Percentiles rank a stretch among this genome's conserved stretches.
phyloP scores from a whole-genome alignment of 1,140 invertebrate genomes.

The Grapholita molesta region DNA sequence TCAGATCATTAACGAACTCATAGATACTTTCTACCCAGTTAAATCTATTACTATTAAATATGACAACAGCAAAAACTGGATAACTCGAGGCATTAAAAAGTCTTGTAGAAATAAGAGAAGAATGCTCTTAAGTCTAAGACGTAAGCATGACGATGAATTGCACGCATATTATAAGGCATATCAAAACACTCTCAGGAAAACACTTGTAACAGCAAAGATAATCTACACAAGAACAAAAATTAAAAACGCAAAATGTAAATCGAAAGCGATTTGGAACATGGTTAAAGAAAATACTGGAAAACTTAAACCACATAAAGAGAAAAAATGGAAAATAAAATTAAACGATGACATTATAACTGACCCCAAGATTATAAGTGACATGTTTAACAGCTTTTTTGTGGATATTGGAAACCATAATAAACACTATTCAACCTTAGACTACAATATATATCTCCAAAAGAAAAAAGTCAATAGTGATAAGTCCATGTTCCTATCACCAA shows the following conservation, averaged over 20 bases:
- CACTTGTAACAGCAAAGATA: not conserved
- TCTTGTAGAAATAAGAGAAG: not conserved
- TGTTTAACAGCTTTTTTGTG: not conserved
- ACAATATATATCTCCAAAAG: not conserved
- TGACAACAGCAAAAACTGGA: not conserved
- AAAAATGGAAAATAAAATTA: not conserved
- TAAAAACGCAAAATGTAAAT: not conserved
- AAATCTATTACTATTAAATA: not conserved
- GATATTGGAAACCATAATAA: not conserved
- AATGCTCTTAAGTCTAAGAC: not conserved
- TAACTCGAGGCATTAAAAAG: conserved; percentile 11
- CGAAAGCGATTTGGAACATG: not conserved
- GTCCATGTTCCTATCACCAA: not conserved
- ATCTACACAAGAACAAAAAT: not conserved
- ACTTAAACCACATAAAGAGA: not conserved
- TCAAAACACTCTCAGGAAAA: not conserved
- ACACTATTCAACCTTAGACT: not conserved
- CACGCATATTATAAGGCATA: not conserved
- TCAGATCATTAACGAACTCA: not conserved
- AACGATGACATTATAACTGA: not conserved
- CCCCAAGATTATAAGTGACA: not conserved
- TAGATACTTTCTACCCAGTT: not conserved
- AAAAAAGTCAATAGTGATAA: not conserved
- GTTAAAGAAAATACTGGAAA: not conserved
- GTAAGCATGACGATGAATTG: no score